Evolutionary conservation across 2,797 vertebrate species (phyloP), one percentile per base, ranked within the genome.

Genomic region (Ctenopoma multispine): DNA sequence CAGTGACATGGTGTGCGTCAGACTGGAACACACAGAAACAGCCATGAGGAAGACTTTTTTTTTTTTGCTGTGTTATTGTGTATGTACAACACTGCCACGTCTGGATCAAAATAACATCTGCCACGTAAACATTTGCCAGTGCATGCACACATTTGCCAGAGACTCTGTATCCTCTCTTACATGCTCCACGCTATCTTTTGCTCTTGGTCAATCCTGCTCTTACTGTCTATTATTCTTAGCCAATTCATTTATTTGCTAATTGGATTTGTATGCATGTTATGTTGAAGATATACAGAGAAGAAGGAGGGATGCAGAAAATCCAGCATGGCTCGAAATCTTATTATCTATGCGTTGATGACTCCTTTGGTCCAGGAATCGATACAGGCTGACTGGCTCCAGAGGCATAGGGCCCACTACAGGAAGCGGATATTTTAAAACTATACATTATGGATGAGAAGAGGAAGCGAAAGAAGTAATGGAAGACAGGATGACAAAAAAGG

Each of bases 381-480:
- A 87, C 54, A 72, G 62, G 14, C 66, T 72, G 75, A 72, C 70
- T 76, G 79, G 73, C 81, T 87, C 54, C 69, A 61, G 75, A 63
- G 76, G 40, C 77, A 75, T 64, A 6, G 72, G 81, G 69, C 77
- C 76, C 76, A 49, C 65, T 78, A 65, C 85, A 89, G 87, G 87
- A 90, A 87, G 83, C 56, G 24, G 63, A 73, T 79, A 66, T 83
- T 62, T 80, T n/a, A 56, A 72, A 80, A 87, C 60, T 63, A 86
- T 91, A 75, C 82, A 87, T 90, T 86, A 87, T 89, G 80, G 54
- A 90, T 88, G 87, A 89, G 83, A 55, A 63, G 64, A 72, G 59
- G 50, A 63, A 40, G 60, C 65, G 57, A 13, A 48, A 17, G 27
- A 49, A 48, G 14, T 48, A 68, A 41, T 12, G n/a, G 29, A 44